A percentile compares a stretch with the other conserved stretches of the same genome.
phyloP scores from a whole-genome alignment of 2,888 invertebrate species.

The Troglohyphantes excavatus region DNA sequence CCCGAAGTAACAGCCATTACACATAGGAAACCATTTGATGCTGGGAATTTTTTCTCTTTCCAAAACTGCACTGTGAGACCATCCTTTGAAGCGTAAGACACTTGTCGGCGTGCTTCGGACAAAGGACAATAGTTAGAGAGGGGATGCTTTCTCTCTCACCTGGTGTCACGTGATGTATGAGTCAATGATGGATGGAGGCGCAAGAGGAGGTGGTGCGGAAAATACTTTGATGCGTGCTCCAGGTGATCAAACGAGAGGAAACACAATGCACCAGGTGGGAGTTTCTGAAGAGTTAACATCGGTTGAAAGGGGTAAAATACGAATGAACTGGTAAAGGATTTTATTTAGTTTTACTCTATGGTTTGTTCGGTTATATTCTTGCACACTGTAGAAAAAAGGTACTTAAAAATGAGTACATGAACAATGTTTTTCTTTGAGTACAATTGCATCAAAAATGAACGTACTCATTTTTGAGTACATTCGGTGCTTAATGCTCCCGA shows the following conservation, averaged over 20 bases:
- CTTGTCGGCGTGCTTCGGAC: not conserved
- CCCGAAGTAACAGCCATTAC: not conserved
- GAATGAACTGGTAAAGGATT: no score
- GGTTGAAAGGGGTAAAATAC: not conserved
- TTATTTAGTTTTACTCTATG: no score
- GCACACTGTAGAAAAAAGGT: no score
- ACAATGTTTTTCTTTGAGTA: no score
- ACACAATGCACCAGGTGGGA: not conserved
- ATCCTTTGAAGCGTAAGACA: not conserved
- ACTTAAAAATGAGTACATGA: no score
- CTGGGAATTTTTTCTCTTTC: not conserved
- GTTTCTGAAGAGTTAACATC: not conserved
- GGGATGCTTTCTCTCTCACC: not conserved
- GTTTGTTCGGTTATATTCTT: no score
- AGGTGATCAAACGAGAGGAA: conserved; percentile 31
- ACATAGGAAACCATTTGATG: no score
- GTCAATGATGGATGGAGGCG: conserved; percentile 29
- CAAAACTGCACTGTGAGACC: not conserved
- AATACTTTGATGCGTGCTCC: conserved; percentile 51
- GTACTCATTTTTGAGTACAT: no score
- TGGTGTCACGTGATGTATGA: conserved; percentile 6
- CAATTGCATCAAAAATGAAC: no score
- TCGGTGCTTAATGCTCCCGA: no score
- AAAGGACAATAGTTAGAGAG: not conserved
- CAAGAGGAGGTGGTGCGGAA: conserved; percentile 10